Base-by-base conservation (phyloP, 2,797 vertebrate genomes). In the Cryptoblepharus egeriae region DNA sequence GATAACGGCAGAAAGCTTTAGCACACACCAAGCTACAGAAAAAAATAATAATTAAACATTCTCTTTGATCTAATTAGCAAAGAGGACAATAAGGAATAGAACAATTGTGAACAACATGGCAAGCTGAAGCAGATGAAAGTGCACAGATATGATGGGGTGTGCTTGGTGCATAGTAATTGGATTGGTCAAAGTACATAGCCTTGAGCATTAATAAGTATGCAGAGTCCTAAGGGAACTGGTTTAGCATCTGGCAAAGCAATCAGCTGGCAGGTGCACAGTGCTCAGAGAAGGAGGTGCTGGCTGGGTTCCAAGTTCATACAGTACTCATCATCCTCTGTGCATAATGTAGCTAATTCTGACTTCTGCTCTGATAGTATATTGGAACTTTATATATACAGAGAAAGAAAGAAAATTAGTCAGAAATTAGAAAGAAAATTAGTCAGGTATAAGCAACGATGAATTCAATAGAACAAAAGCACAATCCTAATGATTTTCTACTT, bases 171-270 rank as follows among this genome's bases (percentile, higher is more conserved):
- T 6, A 24, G 32, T 61, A 79, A 74, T 35, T 74, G 58, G 45
- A 65, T n/a, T 20, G 6, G 5, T 12, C 12, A 71, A 72, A 77
- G 76, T 58, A 60, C 52, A 60, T 69, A 58, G 52, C 76, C 52
- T 37, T 16, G 2, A 60, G 76, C 76, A 79, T 52, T 74, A 79
- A 68, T 74, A 73, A 78, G 26, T 58, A 32, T 61, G 52, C 12
- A 6, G 3, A 67, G 70, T 11, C 52, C 22, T 13, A 15, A 37
- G 82, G 70, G 77, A 75, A 73, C 18, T 35, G n/a, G 11, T 60
- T 67, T 39, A 37, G 63, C 69, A 37, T 42, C 82, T 84, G 82
- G 52, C 49, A 78, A 67, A 79, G 37, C 32, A 52, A 67, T 30
- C 76, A 67, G 30, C 30, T 79, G 63, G 63, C 63, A 79, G 24